Evolutionary conservation across 2,797 vertebrate species (phyloP), one percentile per base, ranked within the genome.

Genomic region (Kryptopterus vitreolus): DNA sequence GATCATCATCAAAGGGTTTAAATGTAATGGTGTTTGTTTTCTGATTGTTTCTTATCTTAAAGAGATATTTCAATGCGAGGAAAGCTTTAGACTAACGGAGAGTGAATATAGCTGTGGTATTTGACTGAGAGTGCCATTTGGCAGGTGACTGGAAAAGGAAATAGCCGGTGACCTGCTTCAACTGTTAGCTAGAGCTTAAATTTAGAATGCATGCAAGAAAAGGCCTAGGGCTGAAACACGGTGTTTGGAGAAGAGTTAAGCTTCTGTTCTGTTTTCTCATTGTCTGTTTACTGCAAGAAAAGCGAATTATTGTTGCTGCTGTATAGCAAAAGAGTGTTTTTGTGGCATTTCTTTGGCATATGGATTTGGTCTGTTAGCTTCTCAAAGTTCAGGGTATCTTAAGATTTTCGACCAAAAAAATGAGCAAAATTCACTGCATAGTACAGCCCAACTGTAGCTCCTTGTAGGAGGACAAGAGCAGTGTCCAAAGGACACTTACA

Each of bases 401-500:
- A 65, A 52, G 29, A 66, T 58, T 3, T 63, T 26, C 46, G 16
- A 65, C 7, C 38, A 52, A 24, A 55, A 59, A 78, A 53, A 33
- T 73, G 0, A 10, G 62, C 61, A 15, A 72, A 78, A 76, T 79
- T 69, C 69, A 74, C 59, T 22, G 50, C 71, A 43, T 29, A 68
- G 24, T 80, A 72, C 35, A 77, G 81, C 61, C 63, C 71, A 71
- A 74, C 83, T 80, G 74, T 43, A 33, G 79, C 53, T 77, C 76
- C 72, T 78, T 82, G 74, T 77, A 65, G 81, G 74, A 81, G 81
- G 74, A 81, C 57, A 69, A 53, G 62, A 26, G 88, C 88, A 82
- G 78, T 90, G 94, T 95, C 92, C 94, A 94, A 95, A 95, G 94
- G 93, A 93, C 92, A 90, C 65, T 81, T 66, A 24, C 82, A 73